phyloP scores from a whole-genome alignment of 1,140 invertebrate species.

The Thaumatotibia leucotreta region DNA sequence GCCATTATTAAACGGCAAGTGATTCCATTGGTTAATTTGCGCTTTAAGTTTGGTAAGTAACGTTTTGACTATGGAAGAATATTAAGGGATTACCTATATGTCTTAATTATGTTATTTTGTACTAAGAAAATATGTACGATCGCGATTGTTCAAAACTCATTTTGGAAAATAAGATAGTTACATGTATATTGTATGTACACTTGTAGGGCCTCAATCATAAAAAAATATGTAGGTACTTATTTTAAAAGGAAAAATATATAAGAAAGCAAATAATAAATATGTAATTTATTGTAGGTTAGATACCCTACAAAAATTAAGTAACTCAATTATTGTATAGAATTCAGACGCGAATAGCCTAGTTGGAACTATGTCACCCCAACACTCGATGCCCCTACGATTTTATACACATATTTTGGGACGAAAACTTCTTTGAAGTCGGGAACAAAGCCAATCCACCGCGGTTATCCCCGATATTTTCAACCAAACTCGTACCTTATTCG shows the following conservation, averaged over 20 bases:
- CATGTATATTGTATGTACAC: too few relatives aligned
- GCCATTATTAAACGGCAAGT: conserved; percentile 58
- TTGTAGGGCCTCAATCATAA: too few relatives aligned
- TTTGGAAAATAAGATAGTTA: too few relatives aligned
- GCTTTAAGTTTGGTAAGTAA: neutral
- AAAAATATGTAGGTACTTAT: too few relatives aligned
- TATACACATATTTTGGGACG: conserved; percentile 59
- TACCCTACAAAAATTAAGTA: too few relatives aligned
- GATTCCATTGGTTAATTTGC: conserved; percentile 26
- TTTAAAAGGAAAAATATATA: too few relatives aligned
- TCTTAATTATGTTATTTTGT: too few relatives aligned
- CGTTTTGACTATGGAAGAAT: neutral
- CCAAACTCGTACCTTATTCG: conserved; percentile 70
- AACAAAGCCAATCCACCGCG: conserved; percentile 71
- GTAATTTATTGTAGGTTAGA: too few relatives aligned
- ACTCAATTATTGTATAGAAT: neutral
- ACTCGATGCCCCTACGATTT: conserved; percentile 35
- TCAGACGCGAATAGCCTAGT: neutral
- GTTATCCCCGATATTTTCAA: conserved; percentile 73
- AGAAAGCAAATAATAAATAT: too few relatives aligned
- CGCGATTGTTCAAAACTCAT: too few relatives aligned
- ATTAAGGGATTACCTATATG: neutral
- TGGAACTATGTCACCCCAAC: conserved; percentile 19
- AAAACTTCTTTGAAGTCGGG: conserved; percentile 72
- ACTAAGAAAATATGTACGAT: neutral